A percentile compares a stretch with the other conserved stretches of the same genome.
These are phyloP conservation scores for Lamellibrachia luymesi DNA, from an alignment of 1,140 invertebrate genomes.

Conservation along the genomic window DNA sequence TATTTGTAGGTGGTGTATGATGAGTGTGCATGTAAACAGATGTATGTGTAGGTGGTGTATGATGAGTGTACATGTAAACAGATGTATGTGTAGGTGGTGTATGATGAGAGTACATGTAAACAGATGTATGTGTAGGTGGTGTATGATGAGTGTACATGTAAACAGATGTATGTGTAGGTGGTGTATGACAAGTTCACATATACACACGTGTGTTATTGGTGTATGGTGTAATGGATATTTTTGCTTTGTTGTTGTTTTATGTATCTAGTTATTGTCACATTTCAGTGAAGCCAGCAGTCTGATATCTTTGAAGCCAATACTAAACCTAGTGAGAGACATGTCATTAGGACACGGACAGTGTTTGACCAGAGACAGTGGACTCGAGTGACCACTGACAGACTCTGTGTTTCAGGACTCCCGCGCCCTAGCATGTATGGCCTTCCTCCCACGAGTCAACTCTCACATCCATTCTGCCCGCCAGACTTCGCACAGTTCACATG, in stretches of 20 bases:
- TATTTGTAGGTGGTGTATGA: background rate
- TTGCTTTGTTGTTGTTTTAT: background rate
- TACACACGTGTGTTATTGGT: background rate
- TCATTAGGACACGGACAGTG: background rate
- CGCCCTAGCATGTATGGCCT: conserved; percentile 56
- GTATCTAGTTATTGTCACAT: background rate
- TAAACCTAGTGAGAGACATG: background rate
- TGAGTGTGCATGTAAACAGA: background rate
- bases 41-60: background rate
- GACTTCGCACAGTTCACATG: conserved; percentile 94
- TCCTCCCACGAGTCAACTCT: conserved; percentile 76
- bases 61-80: background rate
- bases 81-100: background rate
- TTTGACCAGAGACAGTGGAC: background rate
- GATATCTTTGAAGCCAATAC: background rate
- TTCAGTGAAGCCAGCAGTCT: background rate
- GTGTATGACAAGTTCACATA: background rate
- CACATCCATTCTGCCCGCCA: conserved; percentile 89
- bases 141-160: background rate
- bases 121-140: background rate
- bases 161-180: background rate
- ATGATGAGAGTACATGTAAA: background rate
- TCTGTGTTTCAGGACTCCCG: background rate
- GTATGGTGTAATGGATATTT: background rate
- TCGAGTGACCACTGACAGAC: background rate